Conservation (phyloP, 1,140 invertebrate species). For the Calycopis cecrops region DNA sequence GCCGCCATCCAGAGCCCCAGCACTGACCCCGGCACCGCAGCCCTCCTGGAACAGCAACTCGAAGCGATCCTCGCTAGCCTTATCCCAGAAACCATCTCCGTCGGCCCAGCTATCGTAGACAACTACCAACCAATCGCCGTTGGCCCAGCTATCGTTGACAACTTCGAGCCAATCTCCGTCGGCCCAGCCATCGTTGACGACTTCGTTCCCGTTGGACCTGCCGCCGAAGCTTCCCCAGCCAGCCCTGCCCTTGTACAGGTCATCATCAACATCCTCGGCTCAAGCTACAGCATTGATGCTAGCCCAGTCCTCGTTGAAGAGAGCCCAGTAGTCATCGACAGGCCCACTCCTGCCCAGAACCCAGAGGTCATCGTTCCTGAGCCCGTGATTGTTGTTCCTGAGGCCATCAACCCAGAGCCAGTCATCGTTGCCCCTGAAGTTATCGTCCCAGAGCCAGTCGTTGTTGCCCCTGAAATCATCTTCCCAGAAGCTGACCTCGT, state of each 20-base stretch:
- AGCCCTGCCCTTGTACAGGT: conserved; percentile 13
- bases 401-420: conserved; percentile 19
- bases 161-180: conserved; percentile 14
- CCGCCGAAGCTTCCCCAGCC: conserved; percentile 11
- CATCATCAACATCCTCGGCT: conserved; percentile 10
- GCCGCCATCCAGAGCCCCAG: conserved; percentile 48
- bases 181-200: conserved; percentile 10
- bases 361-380: conserved; percentile 5
- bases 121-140: not conserved
- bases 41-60: conserved; percentile 36
- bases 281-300: not conserved
- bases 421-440: conserved; percentile 3
- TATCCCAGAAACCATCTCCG: conserved; percentile 22
- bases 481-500: conserved; percentile 8
- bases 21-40: conserved; percentile 52
- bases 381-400: conserved; percentile 24
- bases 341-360: not conserved
- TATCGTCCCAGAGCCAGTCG: conserved; percentile 19
- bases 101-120: conserved; percentile 20
- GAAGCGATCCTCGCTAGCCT: conserved; percentile 22
- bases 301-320: conserved; percentile 12
- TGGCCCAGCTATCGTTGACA: conserved; percentile 11
- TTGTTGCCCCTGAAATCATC: conserved; percentile 25
- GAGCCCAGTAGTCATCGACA: not conserved
- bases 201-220: conserved; percentile 17